A percentile compares a stretch with the other conserved stretches of the same genome.
Evolutionary conservation across 2,113 vertebrate genomes (phyloP).

Genomic region (Beaufortia kweichowensis): DNA sequence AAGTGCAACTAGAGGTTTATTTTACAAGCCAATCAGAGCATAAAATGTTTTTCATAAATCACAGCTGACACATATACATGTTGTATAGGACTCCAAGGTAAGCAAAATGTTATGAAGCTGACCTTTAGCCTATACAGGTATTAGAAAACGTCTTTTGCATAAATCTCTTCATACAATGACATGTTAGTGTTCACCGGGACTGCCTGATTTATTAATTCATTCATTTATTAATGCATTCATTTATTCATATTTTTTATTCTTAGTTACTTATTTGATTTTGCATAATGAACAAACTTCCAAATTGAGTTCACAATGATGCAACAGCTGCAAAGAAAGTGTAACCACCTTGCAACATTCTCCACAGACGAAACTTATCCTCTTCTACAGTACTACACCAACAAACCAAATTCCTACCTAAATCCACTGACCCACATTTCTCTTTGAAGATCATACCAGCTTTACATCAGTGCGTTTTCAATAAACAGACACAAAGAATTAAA

Average conservation of each 20-base stretch:
- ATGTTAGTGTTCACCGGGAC: background rate
- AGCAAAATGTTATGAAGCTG: slow-evolving; percentile 19
- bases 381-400: background rate
- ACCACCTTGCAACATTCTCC: background rate
- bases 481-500: background rate
- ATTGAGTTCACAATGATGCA: background rate
- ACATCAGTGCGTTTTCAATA: background rate
- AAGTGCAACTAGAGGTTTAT: slow-evolving; percentile 26
- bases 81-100: slow-evolving; percentile 16
- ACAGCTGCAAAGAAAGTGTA: background rate
- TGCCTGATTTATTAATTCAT: background rate
- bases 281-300: background rate
- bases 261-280: background rate
- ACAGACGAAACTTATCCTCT: background rate
- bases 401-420: slow-evolving; percentile 9
- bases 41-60: slow-evolving; percentile 26
- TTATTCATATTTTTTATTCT: background rate
- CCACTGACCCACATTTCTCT: background rate
- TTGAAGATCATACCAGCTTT: slow-evolving; percentile 20
- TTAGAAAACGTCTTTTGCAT: background rate
- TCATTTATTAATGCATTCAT: slow-evolving; percentile 3
- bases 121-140: background rate
- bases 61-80: slow-evolving; percentile 25
- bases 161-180: background rate
- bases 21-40: slow-evolving; percentile 36